Base-by-base conservation (phyloP, 1,140 invertebrate species). In the Melanaphis sacchari region DNA sequence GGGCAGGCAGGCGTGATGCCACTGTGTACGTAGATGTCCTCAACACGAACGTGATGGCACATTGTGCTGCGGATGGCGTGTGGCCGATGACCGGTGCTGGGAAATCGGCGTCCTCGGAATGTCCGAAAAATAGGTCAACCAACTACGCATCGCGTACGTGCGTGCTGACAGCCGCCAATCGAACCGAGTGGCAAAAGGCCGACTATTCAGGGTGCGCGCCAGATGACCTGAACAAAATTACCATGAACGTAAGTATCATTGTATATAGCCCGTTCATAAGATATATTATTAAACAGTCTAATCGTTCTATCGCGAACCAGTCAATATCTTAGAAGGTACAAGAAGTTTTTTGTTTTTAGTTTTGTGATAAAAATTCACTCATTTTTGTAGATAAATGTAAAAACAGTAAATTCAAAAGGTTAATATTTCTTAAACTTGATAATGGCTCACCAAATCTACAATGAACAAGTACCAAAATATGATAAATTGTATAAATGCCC, bases 151-250 rank as follows among this genome's bases (percentile, higher is more conserved):
- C 85, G 0, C 93, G 94, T 18, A 41, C 94, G 24, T 94, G 94
- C 90, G 93, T 94, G n/a, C 93, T 94, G 43, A 93, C 94, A 24
- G 94, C 94, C 87, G 93, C 93, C 93, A 95, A 95, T 36, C 95
- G 95, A 24, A 96, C 96, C 52, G 96, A 97, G 2, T 98, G 97
- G 97, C 96, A 96, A 84, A 95, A 96, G 43, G 97, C 97, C 8
- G 97, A 98, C 94, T 98, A 97, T 94, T 97, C 97, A 4, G 95
- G 95, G 24, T 98, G 97, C 94, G 95, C 97, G 2, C 96, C 96
- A 21, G 96, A 97, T 94, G 96, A 96, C 3, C 95, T 98, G 24
- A 95, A 96, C 49, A 95, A 96, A 93, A 96, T 97, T 94, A 96
- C 96, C 94, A 96, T 96, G 94, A 96, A 96, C 94, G 97, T 97